Evolutionary conservation across 2,113 vertebrate species (phyloP), one percentile per base, ranked within the genome.

Genomic region (Pelvicachromis taeniatus): DNA sequence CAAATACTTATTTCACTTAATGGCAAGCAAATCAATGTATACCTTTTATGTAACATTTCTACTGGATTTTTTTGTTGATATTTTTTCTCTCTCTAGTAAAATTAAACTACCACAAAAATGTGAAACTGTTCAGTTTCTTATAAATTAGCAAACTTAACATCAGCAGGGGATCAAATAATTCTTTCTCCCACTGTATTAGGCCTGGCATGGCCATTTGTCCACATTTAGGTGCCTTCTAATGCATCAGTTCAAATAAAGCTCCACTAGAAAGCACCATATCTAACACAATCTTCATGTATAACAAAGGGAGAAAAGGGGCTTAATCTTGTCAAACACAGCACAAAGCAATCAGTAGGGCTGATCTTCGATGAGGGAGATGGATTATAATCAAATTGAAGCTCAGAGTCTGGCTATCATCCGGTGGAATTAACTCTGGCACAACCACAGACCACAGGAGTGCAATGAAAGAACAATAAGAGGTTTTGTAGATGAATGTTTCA

Each of bases 341-440:
- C 89, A 94, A 89, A 94, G 90, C 92, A 94, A 95, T 95, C 93
- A 92, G 81, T 78, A 33, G 81, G 77, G 65, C 87, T 94, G 93
- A 93, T 95, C 91, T 94, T 87, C 80, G 87, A 93, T 87, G 89
- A 90, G 89, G 83, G 65, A 94, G 85, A 91, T 87, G 92, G 94
- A 94, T 95, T 95, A 91, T 92, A 93, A 94, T 94, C 87, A 93
- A 93, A 94, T 87, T 88, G 75, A 93, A 85, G 85, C 87, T 92
- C 84, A 11, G 81, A 82, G 82, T 88, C 93, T 91, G 89, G 83
- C 84, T 86, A 92, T 93, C 91, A 94, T 94, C 90, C 81, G 13
- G 75, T 75, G 78, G 91, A 91, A 94, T 93, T 91, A 91, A 91
- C 68, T 86, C 42, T 87, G 92, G 85, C 89, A 86, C 29, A 83